Evolutionary conservation across 2,797 vertebrate species (phyloP).

Genomic region (Arnoldichthys spilopterus): DNA sequence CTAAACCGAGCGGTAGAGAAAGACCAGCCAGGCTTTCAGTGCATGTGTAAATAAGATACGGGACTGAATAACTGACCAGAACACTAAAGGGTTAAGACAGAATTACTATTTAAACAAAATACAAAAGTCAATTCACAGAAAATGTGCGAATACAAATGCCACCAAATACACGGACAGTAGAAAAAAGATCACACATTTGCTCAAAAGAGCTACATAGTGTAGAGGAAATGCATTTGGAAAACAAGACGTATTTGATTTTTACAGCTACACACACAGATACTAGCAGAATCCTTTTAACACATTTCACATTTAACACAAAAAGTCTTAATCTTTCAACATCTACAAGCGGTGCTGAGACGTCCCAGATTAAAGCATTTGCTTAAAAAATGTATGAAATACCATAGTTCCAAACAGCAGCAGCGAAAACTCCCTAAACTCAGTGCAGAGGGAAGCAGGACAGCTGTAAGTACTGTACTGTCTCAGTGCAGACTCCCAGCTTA

Average conservation of each 20-base stretch:
- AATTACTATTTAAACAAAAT: background rate
- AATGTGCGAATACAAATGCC: background rate
- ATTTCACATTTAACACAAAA: no score
- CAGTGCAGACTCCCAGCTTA: background rate
- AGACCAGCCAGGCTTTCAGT: no score
- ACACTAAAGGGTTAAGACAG: no score
- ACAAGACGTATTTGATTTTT: background rate
- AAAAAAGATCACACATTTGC: no score
- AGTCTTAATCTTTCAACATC: background rate
- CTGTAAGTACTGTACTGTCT: background rate
- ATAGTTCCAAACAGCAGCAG: background rate
- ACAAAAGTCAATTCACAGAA: background rate
- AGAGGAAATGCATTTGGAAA: no score
- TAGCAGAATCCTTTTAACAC: background rate
- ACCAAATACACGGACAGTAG: no score
- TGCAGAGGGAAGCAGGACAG: background rate
- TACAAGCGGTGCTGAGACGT: background rate
- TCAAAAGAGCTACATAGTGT: no score
- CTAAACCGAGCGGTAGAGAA: no score
- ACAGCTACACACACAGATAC: background rate
- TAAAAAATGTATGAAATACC: background rate
- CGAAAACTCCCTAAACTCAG: background rate
- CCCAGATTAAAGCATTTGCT: background rate
- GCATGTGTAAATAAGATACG: no score
- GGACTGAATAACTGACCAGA: no score